Evolutionary conservation across 2,797 vertebrate species (phyloP).

Genomic region (Sebastes baramenuke): DNA sequence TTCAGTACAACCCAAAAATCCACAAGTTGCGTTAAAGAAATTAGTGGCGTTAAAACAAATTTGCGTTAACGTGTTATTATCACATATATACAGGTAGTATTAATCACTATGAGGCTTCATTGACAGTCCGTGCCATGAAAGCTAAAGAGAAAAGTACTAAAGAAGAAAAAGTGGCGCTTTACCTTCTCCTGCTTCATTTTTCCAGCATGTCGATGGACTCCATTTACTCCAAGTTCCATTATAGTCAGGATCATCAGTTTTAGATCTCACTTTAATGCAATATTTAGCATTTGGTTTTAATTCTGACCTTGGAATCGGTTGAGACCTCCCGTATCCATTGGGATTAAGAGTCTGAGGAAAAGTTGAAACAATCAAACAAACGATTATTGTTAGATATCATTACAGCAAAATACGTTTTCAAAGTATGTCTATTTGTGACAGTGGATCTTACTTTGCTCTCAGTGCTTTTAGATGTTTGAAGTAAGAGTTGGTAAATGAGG

Average conservation of each 20-base stretch:
- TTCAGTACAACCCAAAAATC: too few relatives aligned
- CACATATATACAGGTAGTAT: too few relatives aligned
- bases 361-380: not conserved
- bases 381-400: not conserved
- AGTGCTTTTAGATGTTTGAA: not conserved
- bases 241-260: fast-evolving
- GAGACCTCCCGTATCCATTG: fast-evolving
- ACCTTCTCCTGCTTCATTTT: conserved; percentile 30
- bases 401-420: not conserved
- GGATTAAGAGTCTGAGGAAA: not conserved
- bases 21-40: too few relatives aligned
- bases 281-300: conserved; percentile 18
- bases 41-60: too few relatives aligned
- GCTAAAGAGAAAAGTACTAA: too few relatives aligned
- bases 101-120: not conserved
- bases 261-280: conserved; percentile 52
- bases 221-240: conserved; percentile 24
- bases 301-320: fast-evolving
- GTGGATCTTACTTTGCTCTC: conserved; percentile 27
- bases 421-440: not conserved
- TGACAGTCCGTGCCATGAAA: not conserved
- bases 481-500: conserved; percentile 8
- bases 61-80: too few relatives aligned
- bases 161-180: not conserved
- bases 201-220: conserved; percentile 47